Evolutionary conservation across 2,888 invertebrate species (phyloP).

Genomic region (Furcula furcula): DNA sequence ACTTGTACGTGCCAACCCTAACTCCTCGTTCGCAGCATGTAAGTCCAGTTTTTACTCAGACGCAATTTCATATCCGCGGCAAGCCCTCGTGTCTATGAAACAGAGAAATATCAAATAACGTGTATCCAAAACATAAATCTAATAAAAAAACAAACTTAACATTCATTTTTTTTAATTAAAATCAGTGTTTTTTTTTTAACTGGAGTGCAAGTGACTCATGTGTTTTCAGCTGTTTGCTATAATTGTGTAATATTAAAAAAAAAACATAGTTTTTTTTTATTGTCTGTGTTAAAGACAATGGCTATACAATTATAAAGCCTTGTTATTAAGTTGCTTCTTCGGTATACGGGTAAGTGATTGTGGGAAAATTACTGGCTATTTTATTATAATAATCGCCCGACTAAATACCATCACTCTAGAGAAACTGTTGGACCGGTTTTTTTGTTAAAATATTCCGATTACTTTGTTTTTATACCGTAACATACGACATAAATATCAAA

Average conservation of each 20-base stretch:
- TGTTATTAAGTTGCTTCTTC: slow-evolving; percentile 17
- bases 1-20: slow-evolving; percentile 14
- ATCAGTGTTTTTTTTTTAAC: too few relatives aligned
- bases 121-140: not conserved
- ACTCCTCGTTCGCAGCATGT: not conserved
- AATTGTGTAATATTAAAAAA: slow-evolving; percentile 2
- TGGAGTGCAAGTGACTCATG: too few relatives aligned
- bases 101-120: not conserved
- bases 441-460: too few relatives aligned
- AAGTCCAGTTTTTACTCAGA: slow-evolving; percentile 6
- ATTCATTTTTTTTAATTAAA: too few relatives aligned
- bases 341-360: slow-evolving; percentile 14
- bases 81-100: slow-evolving; percentile 6
- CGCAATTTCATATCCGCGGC: not conserved
- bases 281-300: slow-evolving; percentile 10
- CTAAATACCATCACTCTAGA: too few relatives aligned
- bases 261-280: slow-evolving; percentile 5
- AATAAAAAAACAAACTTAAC: not conserved
- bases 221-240: not conserved
- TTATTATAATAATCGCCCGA: too few relatives aligned
- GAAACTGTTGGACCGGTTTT: too few relatives aligned
- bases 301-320: slow-evolving; percentile 16
- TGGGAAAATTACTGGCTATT: slow-evolving; percentile 14
- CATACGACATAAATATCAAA: too few relatives aligned
- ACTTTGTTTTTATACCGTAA: too few relatives aligned